Evolutionary conservation across 37 sponge, comb jelly and placozoan species (phyloP), one percentile per base, ranked within the genome.

Genomic region (Diacarnus erythraeanus): DNA sequence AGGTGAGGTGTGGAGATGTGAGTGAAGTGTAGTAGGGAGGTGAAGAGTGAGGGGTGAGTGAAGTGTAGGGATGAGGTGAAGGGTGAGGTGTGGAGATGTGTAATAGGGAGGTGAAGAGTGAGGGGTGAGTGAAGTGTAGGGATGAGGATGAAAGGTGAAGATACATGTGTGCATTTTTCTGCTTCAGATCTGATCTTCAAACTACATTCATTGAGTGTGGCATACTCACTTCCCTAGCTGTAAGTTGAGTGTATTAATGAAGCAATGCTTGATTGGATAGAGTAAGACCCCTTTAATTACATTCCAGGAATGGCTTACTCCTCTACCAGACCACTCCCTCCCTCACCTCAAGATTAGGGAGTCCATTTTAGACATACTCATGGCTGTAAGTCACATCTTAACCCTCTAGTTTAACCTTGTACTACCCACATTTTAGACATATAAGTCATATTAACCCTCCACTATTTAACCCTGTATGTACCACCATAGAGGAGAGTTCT

Each of bases 311-410:
- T 98, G 99, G 99, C 74, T 98, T 56, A 76, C 79, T 73, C 99
- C 99, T 9, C 88, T 98, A 1, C 99, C 99, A n/a, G 96, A 98
- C 70, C 91, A 91, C 78, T 93, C 94, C 42, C 90, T 98, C 23
- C 99, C 99, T 30, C 92, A 95, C 76, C 64, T 91, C 64, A 86
- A 90, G 78, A 95, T 98, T 72, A 78, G 97, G 54, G 92, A 89
- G 33, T 73, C 77, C 31, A 79, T 97, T 51, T 80, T 97, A 34
- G 89, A 87, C 67, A 40, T 75, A 2, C 83, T 92, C 38, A 74
- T 37, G 67, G 38, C 83, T 20, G 93, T 92, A 88, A 81, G 83
- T 65, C 10, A 42, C 26, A 0, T 33, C 20, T 10, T 22, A 1
- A 27, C 44, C 34, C 70, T 51, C 66, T 39, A 26, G 36, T 51